Evolutionary conservation across 2,888 invertebrate species (phyloP).

Genomic region (Abrostola triplasia): DNA sequence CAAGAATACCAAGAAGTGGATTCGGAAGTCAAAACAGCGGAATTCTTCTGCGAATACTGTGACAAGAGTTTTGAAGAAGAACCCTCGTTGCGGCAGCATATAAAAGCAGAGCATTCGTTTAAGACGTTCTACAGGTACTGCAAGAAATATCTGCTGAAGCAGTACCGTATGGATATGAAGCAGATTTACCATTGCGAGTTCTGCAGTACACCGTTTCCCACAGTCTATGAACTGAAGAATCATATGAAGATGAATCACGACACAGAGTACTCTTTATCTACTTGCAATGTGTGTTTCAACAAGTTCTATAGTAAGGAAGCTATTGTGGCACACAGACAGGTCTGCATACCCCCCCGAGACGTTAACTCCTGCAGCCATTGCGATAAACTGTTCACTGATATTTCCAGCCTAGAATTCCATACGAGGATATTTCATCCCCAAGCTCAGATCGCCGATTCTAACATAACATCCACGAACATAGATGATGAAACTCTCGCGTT

Average conservation of each 20-base stretch:
- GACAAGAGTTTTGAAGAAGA: constrained; percentile 66
- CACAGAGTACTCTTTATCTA: constrained; percentile 68
- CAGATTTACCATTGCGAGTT: constrained; percentile 71
- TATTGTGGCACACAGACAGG: constrained; percentile 68
- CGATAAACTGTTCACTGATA: constrained; percentile 78
- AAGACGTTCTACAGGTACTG: constrained; percentile 77
- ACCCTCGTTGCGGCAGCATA: constrained; percentile 66
- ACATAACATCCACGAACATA: constrained; percentile 66
- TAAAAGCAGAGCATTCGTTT: constrained; percentile 74
- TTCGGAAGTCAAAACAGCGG: constrained; percentile 2
- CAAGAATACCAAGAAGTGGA: constrained; percentile 6
- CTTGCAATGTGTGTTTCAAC: constrained; percentile 78
- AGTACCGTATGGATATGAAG: constrained; percentile 40
- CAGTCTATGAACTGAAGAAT: constrained; percentile 72
- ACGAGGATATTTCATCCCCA: constrained; percentile 77
- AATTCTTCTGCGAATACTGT: constrained; percentile 66
- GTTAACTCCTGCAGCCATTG: constrained; percentile 74
- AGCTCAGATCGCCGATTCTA: constrained; percentile 73
- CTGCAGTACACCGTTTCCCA: constrained; percentile 64
- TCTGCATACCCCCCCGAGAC: constrained; percentile 71
- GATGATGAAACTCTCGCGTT: constrained; percentile 63
- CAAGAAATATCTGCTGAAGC: constrained; percentile 65
- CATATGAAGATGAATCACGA: constrained; percentile 74
- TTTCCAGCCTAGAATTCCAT: constrained; percentile 78
- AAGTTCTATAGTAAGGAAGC: constrained; percentile 76